Percentiles rank a stretch among this genome's conserved stretches.
These are phyloP conservation scores for Scomber japonicus DNA, from an alignment of 2,113 vertebrate genomes.

Conservation along the genomic window DNA sequence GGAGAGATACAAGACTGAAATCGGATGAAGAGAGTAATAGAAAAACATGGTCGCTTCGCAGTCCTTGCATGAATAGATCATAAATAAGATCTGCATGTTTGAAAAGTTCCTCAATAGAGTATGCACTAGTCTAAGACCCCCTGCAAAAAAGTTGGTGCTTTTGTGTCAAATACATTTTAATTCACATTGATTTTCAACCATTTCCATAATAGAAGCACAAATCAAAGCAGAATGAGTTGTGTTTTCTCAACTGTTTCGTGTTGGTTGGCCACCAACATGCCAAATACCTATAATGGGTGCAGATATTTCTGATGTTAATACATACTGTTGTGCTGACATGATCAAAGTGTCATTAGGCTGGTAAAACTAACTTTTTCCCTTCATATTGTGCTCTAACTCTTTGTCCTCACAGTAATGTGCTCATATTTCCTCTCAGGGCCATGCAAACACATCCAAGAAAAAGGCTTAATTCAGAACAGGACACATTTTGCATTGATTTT, in stretches of 20 bases:
- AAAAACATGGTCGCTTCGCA: background rate
- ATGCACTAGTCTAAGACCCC: background rate
- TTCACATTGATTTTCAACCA: slow-evolving; percentile 43
- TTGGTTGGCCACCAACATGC: background rate
- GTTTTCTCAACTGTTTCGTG: slow-evolving; percentile 2
- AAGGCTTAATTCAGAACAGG: slow-evolving; percentile 10
- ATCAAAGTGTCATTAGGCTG: slow-evolving; percentile 32
- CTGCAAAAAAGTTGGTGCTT: slow-evolving; percentile 15
- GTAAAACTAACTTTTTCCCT: background rate
- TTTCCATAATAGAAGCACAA: slow-evolving; percentile 28
- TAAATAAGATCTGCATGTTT: slow-evolving; percentile 28
- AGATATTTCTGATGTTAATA: slow-evolving; percentile 3
- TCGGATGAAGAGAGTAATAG: slow-evolving; percentile 7
- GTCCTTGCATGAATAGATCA: slow-evolving; percentile 3
- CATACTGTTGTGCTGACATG: slow-evolving; percentile 21
- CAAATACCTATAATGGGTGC: slow-evolving; percentile 4
- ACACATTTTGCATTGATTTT: slow-evolving; percentile 51
- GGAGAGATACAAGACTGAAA: slow-evolving; percentile 18
- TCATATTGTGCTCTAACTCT: background rate
- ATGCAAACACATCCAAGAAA: background rate
- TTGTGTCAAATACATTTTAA: slow-evolving; percentile 30
- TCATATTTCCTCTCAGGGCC: background rate
- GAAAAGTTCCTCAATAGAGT: slow-evolving; percentile 21
- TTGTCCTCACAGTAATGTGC: background rate
- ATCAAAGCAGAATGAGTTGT: slow-evolving; percentile 12